These are phyloP conservation scores for Anthoptus insignis DNA, from an alignment of 2,888 invertebrate genomes.

Conservation along the genomic window DNA sequence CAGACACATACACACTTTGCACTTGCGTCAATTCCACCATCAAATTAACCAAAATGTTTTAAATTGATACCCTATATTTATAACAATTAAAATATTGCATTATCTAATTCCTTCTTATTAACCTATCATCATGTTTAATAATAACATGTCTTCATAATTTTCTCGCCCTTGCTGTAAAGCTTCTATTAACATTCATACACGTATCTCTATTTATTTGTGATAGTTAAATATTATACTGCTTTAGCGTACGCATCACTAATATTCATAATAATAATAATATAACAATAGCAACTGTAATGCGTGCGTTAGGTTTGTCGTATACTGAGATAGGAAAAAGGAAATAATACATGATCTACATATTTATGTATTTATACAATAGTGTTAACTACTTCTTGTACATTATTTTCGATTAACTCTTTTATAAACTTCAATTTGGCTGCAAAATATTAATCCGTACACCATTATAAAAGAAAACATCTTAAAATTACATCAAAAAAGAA, in stretches of 20 bases:
- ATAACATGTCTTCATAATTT: slow-evolving; percentile 50
- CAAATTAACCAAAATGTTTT: too few relatives aligned
- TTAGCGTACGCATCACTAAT: slow-evolving; percentile 78
- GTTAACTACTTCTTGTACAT: slow-evolving; percentile 71
- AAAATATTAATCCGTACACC: slow-evolving; percentile 63
- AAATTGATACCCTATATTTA: too few relatives aligned
- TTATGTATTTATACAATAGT: slow-evolving; percentile 64
- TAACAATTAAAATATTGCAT: background rate
- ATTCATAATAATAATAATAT: slow-evolving; percentile 60
- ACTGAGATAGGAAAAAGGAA: slow-evolving; percentile 61
- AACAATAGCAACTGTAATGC: slow-evolving; percentile 83
- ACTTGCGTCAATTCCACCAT: slow-evolving; percentile 33
- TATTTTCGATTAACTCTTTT: slow-evolving; percentile 74
- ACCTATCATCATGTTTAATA: slow-evolving; percentile 44
- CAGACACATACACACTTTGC: slow-evolving; percentile 46
- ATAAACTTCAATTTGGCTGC: slow-evolving; percentile 54
- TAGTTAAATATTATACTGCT: slow-evolving; percentile 55
- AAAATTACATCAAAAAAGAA: slow-evolving; percentile 58
- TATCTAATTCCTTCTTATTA: slow-evolving; percentile 6
- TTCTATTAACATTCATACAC: slow-evolving; percentile 64
- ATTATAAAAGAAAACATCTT: slow-evolving; percentile 84
- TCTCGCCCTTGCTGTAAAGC: slow-evolving; percentile 59
- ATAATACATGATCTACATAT: slow-evolving; percentile 57
- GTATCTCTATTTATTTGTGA: slow-evolving; percentile 51
- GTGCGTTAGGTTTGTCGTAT: slow-evolving; percentile 75